Evolutionary conservation across 2,797 vertebrate species (phyloP), one percentile per base, ranked within the genome.

Genomic region (Sebastes cheni): DNA sequence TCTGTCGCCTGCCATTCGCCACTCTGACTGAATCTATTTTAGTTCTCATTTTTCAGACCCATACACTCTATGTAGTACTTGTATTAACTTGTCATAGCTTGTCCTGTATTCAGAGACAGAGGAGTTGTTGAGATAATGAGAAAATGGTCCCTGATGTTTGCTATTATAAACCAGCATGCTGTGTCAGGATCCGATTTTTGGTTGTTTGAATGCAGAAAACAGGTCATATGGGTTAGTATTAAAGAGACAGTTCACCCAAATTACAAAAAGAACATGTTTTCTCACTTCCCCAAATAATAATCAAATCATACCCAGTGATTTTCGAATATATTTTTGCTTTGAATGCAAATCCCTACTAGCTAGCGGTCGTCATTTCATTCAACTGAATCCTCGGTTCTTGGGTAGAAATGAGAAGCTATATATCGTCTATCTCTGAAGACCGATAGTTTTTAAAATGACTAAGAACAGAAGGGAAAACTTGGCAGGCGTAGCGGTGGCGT

Each of bases 1-100:
- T 80, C 77, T 84, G 80, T 67, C 22, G 18, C 7, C 61, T 27
- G 13, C 34, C 7, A 16, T 25, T n/a, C 14, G 11, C n/a, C 5
- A 0, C 3, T 69, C 29, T 30, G 20, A 55, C 58, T 67, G 1
- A 27, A 14, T 70, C 39, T 68, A 42, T 67, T 79, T 67, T 6
- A 75, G 39, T 12, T 46, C 8, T 52, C 10, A 50, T 8, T 3
- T 4, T 77, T 67, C 13, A 66, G 50, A 83, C 52, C 10, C 6
- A 16, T 4, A 8, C 3, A 3, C 52, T 10, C 46, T 52, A 10
- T 54, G 27, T 25, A 36, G 42, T 34, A 13, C 54, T 32, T 22
- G 5, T n/a, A 1, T 74, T 50, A 52, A 66, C 12, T 58, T 76
- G 73, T 65, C 46, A 62, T 67, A 64, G 5, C 20, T 25, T 75